Percentiles rank a stretch among this genome's conserved stretches.
Evolutionary conservation across 2,797 vertebrate species (phyloP).

Genomic region (Neomorphus geoffroyi): DNA sequence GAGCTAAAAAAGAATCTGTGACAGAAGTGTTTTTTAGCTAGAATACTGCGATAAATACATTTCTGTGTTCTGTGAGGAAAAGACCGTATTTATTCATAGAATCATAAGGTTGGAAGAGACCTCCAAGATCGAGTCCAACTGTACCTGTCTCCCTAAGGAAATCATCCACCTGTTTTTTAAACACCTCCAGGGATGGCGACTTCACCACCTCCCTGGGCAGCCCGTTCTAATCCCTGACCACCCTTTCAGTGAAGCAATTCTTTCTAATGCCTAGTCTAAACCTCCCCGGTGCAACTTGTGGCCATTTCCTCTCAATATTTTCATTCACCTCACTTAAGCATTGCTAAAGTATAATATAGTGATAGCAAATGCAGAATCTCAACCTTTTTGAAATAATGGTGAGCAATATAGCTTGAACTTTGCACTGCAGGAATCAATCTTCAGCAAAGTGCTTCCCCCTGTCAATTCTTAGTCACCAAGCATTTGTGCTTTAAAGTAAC

Average conservation of each 20-base stretch:
- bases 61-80: neutral
- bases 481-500: neutral
- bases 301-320: no score
- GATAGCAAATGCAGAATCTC: neutral
- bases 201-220: no score
- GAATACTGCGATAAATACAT: neutral
- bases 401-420: neutral
- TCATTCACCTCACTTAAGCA: neutral
- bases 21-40: neutral
- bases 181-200: no score
- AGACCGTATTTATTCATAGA: accelerated
- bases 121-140: no score
- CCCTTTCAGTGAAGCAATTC: no score
- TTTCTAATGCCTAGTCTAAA: no score
- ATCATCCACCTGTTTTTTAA: no score
- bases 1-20: neutral
- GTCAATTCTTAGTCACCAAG: neutral
- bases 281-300: no score
- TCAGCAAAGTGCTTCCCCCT: neutral
- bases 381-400: neutral
- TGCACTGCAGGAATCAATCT: neutral
- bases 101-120: no score
- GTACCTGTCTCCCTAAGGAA: no score
- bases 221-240: no score
- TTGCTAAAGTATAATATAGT: neutral